Evolutionary conservation across 2,113 vertebrate genomes (phyloP), one percentile per base, ranked within the genome.

Genomic region (Polyodon spathula): DNA sequence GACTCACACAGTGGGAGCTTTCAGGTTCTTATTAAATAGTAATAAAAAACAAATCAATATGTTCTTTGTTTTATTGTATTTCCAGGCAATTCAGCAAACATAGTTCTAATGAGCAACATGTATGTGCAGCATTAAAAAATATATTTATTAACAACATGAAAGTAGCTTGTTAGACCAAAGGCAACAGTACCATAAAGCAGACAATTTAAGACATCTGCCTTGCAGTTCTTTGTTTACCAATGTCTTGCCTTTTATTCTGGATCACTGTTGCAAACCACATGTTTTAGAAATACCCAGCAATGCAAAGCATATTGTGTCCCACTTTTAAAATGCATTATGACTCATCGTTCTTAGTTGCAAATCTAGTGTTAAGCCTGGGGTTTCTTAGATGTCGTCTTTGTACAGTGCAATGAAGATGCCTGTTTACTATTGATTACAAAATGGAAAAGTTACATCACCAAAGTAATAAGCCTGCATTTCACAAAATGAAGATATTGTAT

Each of bases 221-320:
- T 59, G 46, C 79, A 75, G 69, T 79, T 74, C 75, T 78, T 79
- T 80, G 71, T 78, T 73, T 72, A 68, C 40, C 56, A 59, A 40
- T 62, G 58, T 75, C 63, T 63, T 72, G 64, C 55, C 56, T 66
- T 63, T 55, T 58, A 27, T 44, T 68, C 43, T 48, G 6, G 16
- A 54, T 56, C 17, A 6, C 66, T 50, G 8, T 56, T 38, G 43
- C 50, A 40, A 59, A 60, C n/a, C 8, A 17, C 51, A 27, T 27
- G 27, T 27, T 60, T 40, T 54, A 64, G 46, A 39, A 59, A 71
- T 62, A 61, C 62, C 63, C 3, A 39, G 37, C 66, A 52, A 72
- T 69, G 61, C 55, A 7, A 68, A 72, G 27, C 65, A 67, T 46
- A 56, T 64, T 68, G 59, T 38, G 12, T 16, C 63, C 42, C n/a